Percentiles rank a stretch among this genome's conserved stretches.
phyloP scores from a whole-genome alignment of 2,113 vertebrate genomes.

The Phaethon lepturus region DNA sequence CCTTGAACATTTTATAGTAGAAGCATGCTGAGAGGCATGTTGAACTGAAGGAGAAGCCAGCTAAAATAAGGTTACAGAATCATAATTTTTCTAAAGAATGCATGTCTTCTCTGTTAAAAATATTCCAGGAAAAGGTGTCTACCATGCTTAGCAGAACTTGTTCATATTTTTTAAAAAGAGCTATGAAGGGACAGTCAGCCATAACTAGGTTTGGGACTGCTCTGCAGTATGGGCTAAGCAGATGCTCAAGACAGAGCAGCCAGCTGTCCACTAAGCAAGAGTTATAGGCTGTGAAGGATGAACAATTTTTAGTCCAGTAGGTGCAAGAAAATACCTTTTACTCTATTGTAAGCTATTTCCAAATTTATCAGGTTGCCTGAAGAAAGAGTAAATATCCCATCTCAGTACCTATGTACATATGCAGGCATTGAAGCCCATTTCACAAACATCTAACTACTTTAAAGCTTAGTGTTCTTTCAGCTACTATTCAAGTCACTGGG shows the following conservation, averaged over 20 bases:
- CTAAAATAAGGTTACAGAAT: not conserved
- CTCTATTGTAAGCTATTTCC: not conserved
- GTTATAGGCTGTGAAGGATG: not conserved
- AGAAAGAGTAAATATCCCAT: not conserved
- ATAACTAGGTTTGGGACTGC: not conserved
- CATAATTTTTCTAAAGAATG: not conserved
- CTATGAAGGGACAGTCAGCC: not conserved
- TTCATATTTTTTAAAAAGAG: not conserved
- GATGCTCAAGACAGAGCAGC: not conserved
- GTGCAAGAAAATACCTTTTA: not conserved
- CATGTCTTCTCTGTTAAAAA: not conserved
- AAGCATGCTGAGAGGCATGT: not conserved
- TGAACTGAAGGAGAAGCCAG: conserved; percentile 22
- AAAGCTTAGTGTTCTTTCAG: conserved; percentile 22
- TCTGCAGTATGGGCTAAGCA: not conserved
- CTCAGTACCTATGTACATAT: not conserved
- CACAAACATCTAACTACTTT: not conserved
- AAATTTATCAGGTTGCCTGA: not conserved
- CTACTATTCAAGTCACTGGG: not conserved
- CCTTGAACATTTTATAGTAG: not conserved
- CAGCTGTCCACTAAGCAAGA: not conserved
- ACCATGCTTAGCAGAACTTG: not conserved
- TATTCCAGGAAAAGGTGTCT: not conserved
- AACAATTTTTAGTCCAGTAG: not conserved
- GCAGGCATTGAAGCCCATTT: not conserved